These are phyloP conservation scores for Sarcophilus harrisii DNA, from an alignment of 2,797 vertebrate species.

Conservation along the genomic window DNA sequence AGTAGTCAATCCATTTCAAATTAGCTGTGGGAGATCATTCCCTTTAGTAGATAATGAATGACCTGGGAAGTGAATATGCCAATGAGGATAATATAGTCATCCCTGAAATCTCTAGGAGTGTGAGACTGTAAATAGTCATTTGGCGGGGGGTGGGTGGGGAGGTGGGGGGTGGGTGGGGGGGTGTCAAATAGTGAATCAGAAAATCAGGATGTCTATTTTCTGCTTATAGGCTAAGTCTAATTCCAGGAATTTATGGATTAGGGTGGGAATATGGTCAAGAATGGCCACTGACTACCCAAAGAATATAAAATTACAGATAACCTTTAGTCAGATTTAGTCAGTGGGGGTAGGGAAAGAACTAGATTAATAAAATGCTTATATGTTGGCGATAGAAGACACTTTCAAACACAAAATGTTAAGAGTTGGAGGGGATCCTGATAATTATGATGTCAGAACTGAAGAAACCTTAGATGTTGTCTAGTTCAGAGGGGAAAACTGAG, in stretches of 20 bases:
- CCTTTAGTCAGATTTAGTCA: not conserved
- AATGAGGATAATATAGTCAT: not conserved
- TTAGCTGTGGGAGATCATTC: conserved; percentile 32
- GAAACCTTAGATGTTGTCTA: not conserved
- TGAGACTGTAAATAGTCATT: not conserved
- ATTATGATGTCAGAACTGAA: not conserved
- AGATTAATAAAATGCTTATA: not conserved
- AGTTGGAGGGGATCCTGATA: not conserved
- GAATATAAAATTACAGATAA: not conserved
- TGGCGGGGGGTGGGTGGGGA: not conserved
- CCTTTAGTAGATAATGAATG: conserved; percentile 5
- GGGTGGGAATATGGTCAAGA: not conserved
- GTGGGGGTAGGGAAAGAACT: not conserved
- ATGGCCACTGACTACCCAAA: not conserved
- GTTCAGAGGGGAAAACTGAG: not conserved
- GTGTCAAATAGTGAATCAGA: conserved; percentile 3
- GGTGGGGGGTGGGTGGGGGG: too few relatives aligned
- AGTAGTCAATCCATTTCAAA: conserved; percentile 58
- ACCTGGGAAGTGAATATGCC: conserved; percentile 29
- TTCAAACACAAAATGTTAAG: not conserved
- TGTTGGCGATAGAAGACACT: not conserved
- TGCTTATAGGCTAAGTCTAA: not conserved
- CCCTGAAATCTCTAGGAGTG: not conserved
- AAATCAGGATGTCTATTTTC: not conserved
- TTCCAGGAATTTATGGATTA: not conserved